Conservation (phyloP, 2,888 invertebrate genomes). For the Ormyrus labotus region DNA sequence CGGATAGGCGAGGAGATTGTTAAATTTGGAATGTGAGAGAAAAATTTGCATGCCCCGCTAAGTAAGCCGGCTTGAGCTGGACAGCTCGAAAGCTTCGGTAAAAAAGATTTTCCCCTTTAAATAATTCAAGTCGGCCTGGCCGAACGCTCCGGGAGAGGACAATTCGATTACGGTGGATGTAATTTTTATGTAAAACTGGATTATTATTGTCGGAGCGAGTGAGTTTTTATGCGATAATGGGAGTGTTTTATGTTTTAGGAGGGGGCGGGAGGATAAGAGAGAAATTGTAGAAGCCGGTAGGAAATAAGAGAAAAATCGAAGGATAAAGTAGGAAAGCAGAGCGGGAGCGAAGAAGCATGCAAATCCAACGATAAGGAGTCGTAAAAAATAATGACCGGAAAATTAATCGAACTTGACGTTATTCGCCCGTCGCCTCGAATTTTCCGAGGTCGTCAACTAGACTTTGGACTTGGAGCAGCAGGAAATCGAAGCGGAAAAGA, state of each 20-base stretch:
- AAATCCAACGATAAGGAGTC: conserved; percentile 68
- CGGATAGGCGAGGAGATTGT: conserved; percentile 21
- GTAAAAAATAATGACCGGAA: conserved; percentile 75
- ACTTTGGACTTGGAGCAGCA: conserved; percentile 37
- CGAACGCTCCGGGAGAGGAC: too few relatives aligned
- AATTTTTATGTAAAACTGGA: too few relatives aligned
- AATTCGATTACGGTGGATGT: too few relatives aligned
- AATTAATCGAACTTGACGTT: conserved; percentile 73
- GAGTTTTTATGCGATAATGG: too few relatives aligned
- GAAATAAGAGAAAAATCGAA: conserved; percentile 18
- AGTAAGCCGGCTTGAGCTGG: too few relatives aligned
- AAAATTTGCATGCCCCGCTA: conserved; percentile 14
- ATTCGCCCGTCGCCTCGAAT: conserved; percentile 69
- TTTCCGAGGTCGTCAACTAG: conserved; percentile 67
- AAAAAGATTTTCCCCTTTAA: too few relatives aligned
- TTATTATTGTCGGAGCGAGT: too few relatives aligned
- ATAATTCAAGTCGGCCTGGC: too few relatives aligned
- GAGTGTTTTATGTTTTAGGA: too few relatives aligned
- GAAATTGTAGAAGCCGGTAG: background rate
- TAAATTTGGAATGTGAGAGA: conserved; percentile 33
- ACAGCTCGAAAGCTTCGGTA: too few relatives aligned
- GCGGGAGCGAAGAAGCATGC: conserved; percentile 49
- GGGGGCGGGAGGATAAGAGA: conserved; percentile 1
- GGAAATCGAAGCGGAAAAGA: conserved; percentile 50
- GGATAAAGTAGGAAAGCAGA: conserved; percentile 48